Conservation (phyloP, 2,113 vertebrate species). For the Gila orcuttii region DNA sequence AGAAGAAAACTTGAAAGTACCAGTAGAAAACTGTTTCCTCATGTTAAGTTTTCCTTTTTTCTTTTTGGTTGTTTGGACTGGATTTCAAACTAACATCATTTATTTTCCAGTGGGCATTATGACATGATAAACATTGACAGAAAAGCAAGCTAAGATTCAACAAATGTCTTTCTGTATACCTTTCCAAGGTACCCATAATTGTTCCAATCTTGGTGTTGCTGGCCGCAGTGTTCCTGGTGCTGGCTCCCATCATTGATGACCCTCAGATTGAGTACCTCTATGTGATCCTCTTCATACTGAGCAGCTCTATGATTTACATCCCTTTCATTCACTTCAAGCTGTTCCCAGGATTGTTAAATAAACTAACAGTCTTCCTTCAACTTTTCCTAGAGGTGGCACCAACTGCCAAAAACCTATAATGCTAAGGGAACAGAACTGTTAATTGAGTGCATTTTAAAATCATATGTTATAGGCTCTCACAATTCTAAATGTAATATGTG, state of each 20-base stretch:
- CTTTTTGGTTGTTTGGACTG: no score
- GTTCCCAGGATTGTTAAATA: conserved; percentile 75
- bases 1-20: no score
- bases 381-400: conserved; percentile 87
- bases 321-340: conserved; percentile 82
- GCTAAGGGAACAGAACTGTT: background rate
- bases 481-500: background rate
- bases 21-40: no score
- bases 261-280: conserved; percentile 85
- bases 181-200: conserved; percentile 80
- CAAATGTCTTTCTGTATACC: background rate
- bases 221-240: conserved; percentile 80
- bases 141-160: background rate
- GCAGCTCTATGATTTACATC: conserved; percentile 82
- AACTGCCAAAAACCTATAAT: conserved; percentile 73
- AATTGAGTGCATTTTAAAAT: background rate
- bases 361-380: conserved; percentile 82
- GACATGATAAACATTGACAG: background rate
- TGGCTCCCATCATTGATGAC: conserved; percentile 82
- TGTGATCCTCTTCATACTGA: conserved; percentile 81
- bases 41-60: no score
- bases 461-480: background rate
- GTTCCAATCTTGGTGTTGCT: conserved; percentile 82
- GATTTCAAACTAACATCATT: no score
- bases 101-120: background rate